A percentile compares a stretch with the other conserved stretches of the same genome.
phyloP scores from a whole-genome alignment of 2,797 vertebrate species.

The Brotogeris chrysoptera region DNA sequence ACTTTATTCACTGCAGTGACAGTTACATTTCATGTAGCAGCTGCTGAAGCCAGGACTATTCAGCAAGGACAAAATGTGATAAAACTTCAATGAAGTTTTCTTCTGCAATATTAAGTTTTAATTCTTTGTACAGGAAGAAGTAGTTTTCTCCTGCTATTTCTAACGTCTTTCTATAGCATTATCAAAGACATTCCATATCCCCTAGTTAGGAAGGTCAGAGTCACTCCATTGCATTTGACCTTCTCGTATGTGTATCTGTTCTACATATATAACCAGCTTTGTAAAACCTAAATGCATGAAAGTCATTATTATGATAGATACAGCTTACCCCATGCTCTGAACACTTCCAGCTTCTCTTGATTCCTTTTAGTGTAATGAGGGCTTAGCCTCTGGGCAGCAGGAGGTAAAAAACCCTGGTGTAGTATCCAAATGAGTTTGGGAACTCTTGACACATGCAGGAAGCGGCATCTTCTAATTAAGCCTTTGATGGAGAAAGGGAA shows the following conservation, averaged over 20 bases:
- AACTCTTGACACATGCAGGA: neutral
- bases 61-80: conserved; percentile 73
- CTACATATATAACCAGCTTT: neutral
- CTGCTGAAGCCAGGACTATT: conserved; percentile 72
- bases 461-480: neutral
- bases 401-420: neutral
- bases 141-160: conserved; percentile 48
- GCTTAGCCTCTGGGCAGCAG: neutral
- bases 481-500: neutral
- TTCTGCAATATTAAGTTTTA: conserved; percentile 67
- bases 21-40: conserved; percentile 71
- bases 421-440: neutral
- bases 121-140: conserved; percentile 63
- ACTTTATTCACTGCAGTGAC: conserved; percentile 74
- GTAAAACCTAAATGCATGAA: neutral
- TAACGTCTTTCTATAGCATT: neutral
- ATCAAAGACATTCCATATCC: conserved; percentile 4
- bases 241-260: neutral
- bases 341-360: neutral
- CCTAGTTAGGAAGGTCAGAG: neutral
- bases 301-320: neutral
- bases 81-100: conserved; percentile 66
- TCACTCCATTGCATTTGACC: neutral
- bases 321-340: neutral
- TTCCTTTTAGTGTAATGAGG: neutral